Percentiles rank a stretch among this genome's conserved stretches.
phyloP scores from a whole-genome alignment of 2,888 invertebrate genomes.

The Netelia inedita region DNA sequence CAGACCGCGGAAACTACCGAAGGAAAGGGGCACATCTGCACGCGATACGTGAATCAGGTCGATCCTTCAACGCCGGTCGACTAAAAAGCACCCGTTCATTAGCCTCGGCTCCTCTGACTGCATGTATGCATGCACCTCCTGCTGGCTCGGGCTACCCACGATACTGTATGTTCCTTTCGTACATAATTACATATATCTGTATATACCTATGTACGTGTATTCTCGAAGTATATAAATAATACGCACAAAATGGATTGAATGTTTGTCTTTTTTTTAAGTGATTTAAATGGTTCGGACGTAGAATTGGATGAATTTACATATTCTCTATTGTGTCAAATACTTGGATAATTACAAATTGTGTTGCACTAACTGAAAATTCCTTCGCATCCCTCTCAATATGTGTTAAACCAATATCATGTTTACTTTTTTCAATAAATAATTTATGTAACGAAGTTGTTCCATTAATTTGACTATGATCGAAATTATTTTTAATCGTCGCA shows the following conservation, averaged over 20 bases:
- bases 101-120: conserved; percentile 61
- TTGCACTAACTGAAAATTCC: too few species aligned
- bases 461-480: too few species aligned
- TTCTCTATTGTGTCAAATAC: too few species aligned
- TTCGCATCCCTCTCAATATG: too few species aligned
- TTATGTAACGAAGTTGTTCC: too few species aligned
- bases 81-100: conserved; percentile 78
- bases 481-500: too few species aligned
- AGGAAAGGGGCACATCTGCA: conserved; percentile 76
- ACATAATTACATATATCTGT: background rate
- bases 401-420: too few species aligned
- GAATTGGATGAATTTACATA: too few species aligned
- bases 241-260: background rate
- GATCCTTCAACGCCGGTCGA: conserved; percentile 77
- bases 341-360: too few species aligned
- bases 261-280: background rate
- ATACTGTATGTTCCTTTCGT: background rate
- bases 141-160: conserved; percentile 18
- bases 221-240: background rate
- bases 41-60: conserved; percentile 79
- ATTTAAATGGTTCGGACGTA: background rate
- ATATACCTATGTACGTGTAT: background rate
- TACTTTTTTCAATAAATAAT: too few species aligned
- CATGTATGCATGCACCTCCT: conserved; percentile 54
- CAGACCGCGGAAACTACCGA: conserved; percentile 75